phyloP scores from a whole-genome alignment of 1,140 invertebrate species.

The Pachypeltis micranthus region DNA sequence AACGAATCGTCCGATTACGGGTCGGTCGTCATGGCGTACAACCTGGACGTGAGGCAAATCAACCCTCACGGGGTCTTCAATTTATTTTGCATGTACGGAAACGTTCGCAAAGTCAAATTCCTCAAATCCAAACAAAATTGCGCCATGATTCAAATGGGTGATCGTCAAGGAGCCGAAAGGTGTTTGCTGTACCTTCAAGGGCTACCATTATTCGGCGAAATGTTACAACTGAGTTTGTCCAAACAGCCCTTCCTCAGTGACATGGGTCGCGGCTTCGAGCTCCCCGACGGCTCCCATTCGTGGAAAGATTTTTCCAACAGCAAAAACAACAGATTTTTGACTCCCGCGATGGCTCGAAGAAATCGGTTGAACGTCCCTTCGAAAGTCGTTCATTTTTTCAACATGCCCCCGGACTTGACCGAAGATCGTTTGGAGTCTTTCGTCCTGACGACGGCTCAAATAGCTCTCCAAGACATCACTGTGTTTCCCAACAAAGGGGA shows the following conservation, averaged over 20 bases:
- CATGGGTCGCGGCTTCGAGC: not conserved
- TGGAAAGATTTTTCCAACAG: slow-evolving; percentile 11
- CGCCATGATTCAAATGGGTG: slow-evolving; percentile 98
- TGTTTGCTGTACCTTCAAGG: slow-evolving; percentile 44
- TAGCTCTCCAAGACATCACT: not conserved
- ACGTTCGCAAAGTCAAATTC: slow-evolving; percentile 94
- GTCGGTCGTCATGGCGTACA: slow-evolving; percentile 79
- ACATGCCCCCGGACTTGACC: not conserved
- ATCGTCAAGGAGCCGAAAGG: slow-evolving; percentile 78
- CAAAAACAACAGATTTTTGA: slow-evolving; percentile 1
- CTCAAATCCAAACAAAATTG: slow-evolving; percentile 96
- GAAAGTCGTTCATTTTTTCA: not conserved
- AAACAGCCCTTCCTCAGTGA: slow-evolving; percentile 1
- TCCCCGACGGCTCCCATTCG: slow-evolving; percentile 30
- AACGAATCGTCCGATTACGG: not conserved
- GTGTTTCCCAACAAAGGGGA: not conserved
- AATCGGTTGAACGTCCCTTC: not conserved
- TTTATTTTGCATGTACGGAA: slow-evolving; percentile 94
- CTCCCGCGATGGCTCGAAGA: not conserved
- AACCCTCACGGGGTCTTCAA: slow-evolving; percentile 97
- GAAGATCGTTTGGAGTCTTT: not conserved
- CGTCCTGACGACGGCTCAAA: not conserved
- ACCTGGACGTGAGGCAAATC: slow-evolving; percentile 78
- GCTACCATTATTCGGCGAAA: not conserved
- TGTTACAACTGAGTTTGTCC: not conserved